Evolutionary conservation across 1,140 invertebrate species (phyloP).

Genomic region (Chironomus striatipennis): DNA sequence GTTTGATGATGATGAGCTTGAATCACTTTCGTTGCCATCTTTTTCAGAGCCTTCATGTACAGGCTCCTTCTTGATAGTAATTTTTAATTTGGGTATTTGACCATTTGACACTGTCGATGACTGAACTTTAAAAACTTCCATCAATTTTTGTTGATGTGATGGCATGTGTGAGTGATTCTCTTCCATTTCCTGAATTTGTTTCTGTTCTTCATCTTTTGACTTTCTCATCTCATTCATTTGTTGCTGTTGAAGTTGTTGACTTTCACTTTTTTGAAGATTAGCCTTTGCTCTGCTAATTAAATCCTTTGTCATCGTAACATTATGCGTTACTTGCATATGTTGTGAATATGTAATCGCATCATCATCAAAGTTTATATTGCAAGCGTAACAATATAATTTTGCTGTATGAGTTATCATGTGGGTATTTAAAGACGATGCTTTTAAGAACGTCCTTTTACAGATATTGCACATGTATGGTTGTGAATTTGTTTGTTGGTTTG

Average conservation of each 20-base stretch:
- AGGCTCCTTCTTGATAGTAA: neutral
- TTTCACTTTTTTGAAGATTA: slow-evolving; percentile 9
- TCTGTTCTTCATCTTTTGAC: neutral
- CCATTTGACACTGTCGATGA: neutral
- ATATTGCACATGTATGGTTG: neutral
- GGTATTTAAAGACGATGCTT: neutral
- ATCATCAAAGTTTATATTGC: neutral
- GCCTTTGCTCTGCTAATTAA: neutral
- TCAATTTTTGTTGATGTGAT: neutral
- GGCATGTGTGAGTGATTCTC: neutral
- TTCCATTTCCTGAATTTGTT: neutral
- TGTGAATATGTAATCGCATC: neutral
- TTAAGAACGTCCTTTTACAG: neutral
- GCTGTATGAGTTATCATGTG: slow-evolving; percentile 7
- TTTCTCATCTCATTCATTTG: neutral
- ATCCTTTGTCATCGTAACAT: slow-evolving; percentile 10
- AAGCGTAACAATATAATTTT: slow-evolving; percentile 8
- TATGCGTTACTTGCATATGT: neutral
- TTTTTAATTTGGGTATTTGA: slow-evolving; percentile 10
- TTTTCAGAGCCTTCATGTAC: neutral
- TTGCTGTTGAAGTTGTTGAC: neutral
- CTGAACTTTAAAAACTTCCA: slow-evolving; percentile 11
- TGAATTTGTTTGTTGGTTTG: neutral
- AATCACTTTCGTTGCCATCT: slow-evolving; percentile 12
- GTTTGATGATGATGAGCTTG: neutral